These are phyloP conservation scores for Scomber japonicus DNA, from an alignment of 2,113 vertebrate genomes.

Conservation along the genomic window DNA sequence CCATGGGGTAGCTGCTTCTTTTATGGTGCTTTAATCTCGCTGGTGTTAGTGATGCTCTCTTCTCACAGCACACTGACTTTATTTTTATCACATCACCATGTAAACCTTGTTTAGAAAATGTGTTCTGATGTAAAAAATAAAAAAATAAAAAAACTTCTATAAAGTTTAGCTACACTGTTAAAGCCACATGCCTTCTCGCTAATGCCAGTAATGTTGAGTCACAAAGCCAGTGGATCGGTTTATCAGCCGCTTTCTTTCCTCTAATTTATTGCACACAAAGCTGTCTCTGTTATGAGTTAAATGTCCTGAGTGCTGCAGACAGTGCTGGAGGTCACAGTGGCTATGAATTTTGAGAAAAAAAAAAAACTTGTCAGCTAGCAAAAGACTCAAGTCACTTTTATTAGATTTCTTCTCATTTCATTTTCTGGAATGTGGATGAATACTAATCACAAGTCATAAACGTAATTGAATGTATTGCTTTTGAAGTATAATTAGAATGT, in stretches of 20 bases:
- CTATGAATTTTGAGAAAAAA: constrained; percentile 31
- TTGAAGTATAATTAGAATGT: constrained; percentile 53
- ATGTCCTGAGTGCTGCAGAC: constrained; percentile 44
- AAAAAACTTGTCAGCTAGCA: constrained; percentile 35
- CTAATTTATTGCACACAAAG: constrained; percentile 49
- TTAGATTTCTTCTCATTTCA: constrained; percentile 50
- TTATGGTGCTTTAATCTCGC: constrained; percentile 47
- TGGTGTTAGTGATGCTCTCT: constrained; percentile 31
- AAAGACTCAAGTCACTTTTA: constrained; percentile 45
- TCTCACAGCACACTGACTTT: constrained; percentile 16
- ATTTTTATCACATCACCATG: constrained; percentile 29
- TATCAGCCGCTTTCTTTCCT: constrained; percentile 35
- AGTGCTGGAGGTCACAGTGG: constrained; percentile 55
- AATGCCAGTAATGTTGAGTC: constrained; percentile 34
- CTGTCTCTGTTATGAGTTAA: constrained; percentile 42
- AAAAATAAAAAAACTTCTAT: constrained; percentile 7
- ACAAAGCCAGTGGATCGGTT: constrained; percentile 29
- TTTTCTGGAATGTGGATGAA: constrained; percentile 34
- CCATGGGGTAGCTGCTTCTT: constrained; percentile 32
- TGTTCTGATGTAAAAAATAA: neutral
- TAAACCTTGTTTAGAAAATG: constrained; percentile 25
- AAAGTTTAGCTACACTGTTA: constrained; percentile 42
- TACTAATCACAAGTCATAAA: constrained; percentile 48
- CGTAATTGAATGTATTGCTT: constrained; percentile 47
- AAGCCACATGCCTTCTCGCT: constrained; percentile 36